Evolutionary conservation across 2,797 vertebrate species (phyloP), one percentile per base, ranked within the genome.

Genomic region (Poeciliopsis turneri): DNA sequence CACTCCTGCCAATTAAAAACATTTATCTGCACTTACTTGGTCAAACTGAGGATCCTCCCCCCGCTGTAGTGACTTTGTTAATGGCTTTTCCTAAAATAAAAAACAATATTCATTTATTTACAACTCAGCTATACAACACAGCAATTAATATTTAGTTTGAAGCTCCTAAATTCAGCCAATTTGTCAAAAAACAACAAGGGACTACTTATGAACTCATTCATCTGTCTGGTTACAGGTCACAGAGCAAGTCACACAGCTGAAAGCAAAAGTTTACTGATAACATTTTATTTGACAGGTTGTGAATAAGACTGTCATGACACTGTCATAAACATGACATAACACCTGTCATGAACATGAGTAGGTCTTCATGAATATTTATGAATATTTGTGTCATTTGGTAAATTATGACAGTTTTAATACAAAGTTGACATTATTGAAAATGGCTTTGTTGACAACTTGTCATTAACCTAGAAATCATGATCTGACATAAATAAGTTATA

Each of bases 1-100:
- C 12, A 13, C 36, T n/a, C 47, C 23, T 61, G 12, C 23, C 75
- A 25, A 25, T 74, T 20, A 51, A 49, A 43, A n/a, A n/a, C 33
- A 47, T n/a, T 82, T 78, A 28, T 68, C 16, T 78, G 59, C 59
- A 95, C 97, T 95, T 95, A 99, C 98, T 95, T 99, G 98, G 94
- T 99, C 98, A 95, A 99, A 99, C 82, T 98, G 98, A 74, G 97
- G 95, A 94, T 99, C 98, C 92, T 99, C 98, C 91, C 98, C 97
- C 92, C 97, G 96, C 90, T 99, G 98, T 15, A 99, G 94, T 73
- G 98, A 99, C 93, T 99, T 99, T 76, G 97, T 96, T 93, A 99
- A 94, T 16, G 97, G 97, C 91, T 98, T 99, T 92, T 99, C 98
- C 98, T 99, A 88, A 18, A 94, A 95, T 82, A 78, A 86, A 84